These are phyloP conservation scores for Scaptodrosophila latifasciaeformis DNA, from an alignment of 2,888 invertebrate genomes.

Conservation along the genomic window DNA sequence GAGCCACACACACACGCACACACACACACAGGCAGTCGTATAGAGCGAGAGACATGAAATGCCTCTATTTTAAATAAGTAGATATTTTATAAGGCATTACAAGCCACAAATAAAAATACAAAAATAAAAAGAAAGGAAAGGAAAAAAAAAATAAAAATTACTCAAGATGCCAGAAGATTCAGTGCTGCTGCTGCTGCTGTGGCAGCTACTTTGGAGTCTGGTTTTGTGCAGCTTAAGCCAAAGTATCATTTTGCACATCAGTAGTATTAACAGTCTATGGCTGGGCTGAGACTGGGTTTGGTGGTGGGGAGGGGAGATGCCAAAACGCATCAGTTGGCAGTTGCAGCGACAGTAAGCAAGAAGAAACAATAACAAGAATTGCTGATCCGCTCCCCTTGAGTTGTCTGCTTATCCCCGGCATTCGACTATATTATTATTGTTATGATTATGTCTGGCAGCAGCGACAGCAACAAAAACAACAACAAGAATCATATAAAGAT, in stretches of 20 bases:
- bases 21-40: too few species aligned
- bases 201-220: constrained; percentile 16
- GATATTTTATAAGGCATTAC: constrained; percentile 64
- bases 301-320: too few species aligned
- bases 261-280: too few species aligned
- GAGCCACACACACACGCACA: constrained; percentile 32
- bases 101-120: constrained; percentile 16
- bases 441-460: constrained; percentile 67
- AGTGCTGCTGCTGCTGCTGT: constrained; percentile 1
- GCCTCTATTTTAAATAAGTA: constrained; percentile 57
- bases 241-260: constrained; percentile 44
- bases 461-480: constrained; percentile 44
- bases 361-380: too few species aligned
- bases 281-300: too few species aligned
- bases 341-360: too few species aligned
- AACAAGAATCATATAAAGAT: constrained; percentile 13
- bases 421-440: constrained; percentile 63
- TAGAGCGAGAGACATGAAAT: constrained; percentile 24
- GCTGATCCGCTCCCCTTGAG: neutral
- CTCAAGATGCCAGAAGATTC: constrained; percentile 1
- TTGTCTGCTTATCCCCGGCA: constrained; percentile 47
- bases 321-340: too few species aligned
- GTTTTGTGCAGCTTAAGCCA: constrained; percentile 24
- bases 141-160: too few species aligned
- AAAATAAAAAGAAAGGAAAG: constrained; percentile 18